phyloP scores from a whole-genome alignment of 2,797 vertebrate species.

The Ptychobarbus kaznakovi region DNA sequence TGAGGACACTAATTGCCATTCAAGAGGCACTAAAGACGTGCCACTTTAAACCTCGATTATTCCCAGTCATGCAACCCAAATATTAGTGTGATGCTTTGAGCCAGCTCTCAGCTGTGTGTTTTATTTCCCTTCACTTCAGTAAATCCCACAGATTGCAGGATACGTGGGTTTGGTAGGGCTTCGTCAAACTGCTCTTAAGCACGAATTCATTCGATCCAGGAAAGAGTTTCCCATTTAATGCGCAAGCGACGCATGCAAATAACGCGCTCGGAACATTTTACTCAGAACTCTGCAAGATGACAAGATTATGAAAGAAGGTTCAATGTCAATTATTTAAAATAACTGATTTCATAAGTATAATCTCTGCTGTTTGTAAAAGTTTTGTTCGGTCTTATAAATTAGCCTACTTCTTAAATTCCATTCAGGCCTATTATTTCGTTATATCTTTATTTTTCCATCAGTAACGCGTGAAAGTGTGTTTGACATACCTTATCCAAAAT shows the following conservation, averaged over 20 bases:
- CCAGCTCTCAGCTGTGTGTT: slow-evolving; percentile 86
- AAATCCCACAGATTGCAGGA: slow-evolving; percentile 88
- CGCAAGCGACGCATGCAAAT: slow-evolving; percentile 72
- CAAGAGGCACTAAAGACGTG: slow-evolving; percentile 85
- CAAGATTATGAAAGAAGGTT: neutral
- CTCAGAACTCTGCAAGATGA: neutral
- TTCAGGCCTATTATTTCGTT: neutral
- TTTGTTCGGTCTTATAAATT: neutral
- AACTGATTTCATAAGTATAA: neutral
- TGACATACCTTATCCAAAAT: neutral
- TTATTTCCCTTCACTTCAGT: slow-evolving; percentile 84
- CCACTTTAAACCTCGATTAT: slow-evolving; percentile 92
- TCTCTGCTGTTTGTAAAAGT: neutral
- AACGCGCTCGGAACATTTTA: slow-evolving; percentile 52
- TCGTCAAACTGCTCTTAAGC: slow-evolving; percentile 77
- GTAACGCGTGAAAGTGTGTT: neutral
- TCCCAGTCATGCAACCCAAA: slow-evolving; percentile 98
- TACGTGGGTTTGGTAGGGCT: slow-evolving; percentile 80
- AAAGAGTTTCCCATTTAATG: slow-evolving; percentile 49
- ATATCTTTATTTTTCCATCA: neutral
- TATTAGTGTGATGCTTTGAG: slow-evolving; percentile 98
- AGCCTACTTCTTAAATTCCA: neutral
- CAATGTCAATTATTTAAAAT: neutral
- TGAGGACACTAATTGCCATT: slow-evolving; percentile 86
- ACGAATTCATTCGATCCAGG: slow-evolving; percentile 74